Evolutionary conservation across 2,888 invertebrate species (phyloP).

Genomic region (Rhagium mordax): DNA sequence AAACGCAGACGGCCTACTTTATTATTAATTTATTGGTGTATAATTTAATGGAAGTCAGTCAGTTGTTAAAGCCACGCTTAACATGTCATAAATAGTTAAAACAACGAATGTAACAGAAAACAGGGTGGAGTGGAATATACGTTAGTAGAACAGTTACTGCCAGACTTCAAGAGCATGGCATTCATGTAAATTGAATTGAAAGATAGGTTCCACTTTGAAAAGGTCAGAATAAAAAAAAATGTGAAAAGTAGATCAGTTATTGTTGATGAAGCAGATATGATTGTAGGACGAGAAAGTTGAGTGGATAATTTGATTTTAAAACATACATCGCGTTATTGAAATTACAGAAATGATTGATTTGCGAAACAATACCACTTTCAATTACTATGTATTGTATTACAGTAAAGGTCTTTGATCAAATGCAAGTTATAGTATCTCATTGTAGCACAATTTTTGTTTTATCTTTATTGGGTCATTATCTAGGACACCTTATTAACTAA

Average conservation of each 20-base stretch:
- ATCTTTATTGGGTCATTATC: no score
- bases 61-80: not conserved
- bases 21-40: not conserved
- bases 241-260: not conserved
- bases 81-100: not conserved
- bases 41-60: not conserved
- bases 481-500: no score
- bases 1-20: not conserved
- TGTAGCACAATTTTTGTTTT: no score
- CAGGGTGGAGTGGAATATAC: not conserved
- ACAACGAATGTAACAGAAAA: not conserved
- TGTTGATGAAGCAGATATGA: not conserved
- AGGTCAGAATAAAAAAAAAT: not conserved
- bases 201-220: not conserved
- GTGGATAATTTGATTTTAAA: not conserved
- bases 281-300: not conserved
- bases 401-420: no score
- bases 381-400: not conserved
- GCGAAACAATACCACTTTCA: not conserved
- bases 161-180: not conserved
- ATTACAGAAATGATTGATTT: not conserved
- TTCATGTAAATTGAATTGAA: not conserved
- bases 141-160: not conserved
- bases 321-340: not conserved
- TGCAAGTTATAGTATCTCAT: no score